Evolutionary conservation across 23 tunicate genomes (phyloP), one percentile per base, ranked within the genome.

Genomic region (Halocynthia roretzi): DNA sequence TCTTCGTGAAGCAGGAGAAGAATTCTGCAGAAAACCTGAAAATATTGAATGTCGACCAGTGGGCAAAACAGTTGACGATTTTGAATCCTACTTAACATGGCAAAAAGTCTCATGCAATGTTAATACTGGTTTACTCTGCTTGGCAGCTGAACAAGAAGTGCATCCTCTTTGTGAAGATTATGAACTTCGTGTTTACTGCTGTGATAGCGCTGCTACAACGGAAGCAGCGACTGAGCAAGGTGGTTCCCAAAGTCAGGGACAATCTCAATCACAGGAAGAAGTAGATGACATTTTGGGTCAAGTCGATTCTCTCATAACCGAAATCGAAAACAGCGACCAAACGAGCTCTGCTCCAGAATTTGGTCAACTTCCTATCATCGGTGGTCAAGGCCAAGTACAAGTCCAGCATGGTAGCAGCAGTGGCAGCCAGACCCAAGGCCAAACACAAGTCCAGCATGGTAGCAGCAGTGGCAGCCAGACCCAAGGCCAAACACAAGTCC

Each of bases 81-180:
- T 92, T 58, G 77, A 20, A 31, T 6, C 49, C 12, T 51, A 54
- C 70, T 87, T 86, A 64, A 52, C 82, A 54, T 92, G 98, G 98
- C 98, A 92, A 67, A 74, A 51, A 58, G 98, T 92, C 0, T 77
- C 68, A 20, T 92, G 98, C 56, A 87, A 92, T 61, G 78, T 74
- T 12, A 58, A 74, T 14, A 21, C 64, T 14, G 98, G 98, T 6
- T 66, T 92, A 53, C 62, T 82, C 20, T 92, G 98, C 63, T 56
- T 56, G 20, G 98, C 92, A 2, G 56, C 67, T 52, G 60, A 86
- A 7, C 98, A 92, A 76, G 83, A 92, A 15, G 78, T 75, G 50
- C 98, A 92, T 67, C 98, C 98, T 20, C 75, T 92, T 7, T 92
- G 98, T 61, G 92, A 86, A 61, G 87, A 92, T 83, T 92, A 92